Percentiles rank a stretch among this genome's conserved stretches.
Conservation (phyloP, 37 sponge, comb jelly and placozoan genomes). For the Aphrocallistes beatrix region DNA sequence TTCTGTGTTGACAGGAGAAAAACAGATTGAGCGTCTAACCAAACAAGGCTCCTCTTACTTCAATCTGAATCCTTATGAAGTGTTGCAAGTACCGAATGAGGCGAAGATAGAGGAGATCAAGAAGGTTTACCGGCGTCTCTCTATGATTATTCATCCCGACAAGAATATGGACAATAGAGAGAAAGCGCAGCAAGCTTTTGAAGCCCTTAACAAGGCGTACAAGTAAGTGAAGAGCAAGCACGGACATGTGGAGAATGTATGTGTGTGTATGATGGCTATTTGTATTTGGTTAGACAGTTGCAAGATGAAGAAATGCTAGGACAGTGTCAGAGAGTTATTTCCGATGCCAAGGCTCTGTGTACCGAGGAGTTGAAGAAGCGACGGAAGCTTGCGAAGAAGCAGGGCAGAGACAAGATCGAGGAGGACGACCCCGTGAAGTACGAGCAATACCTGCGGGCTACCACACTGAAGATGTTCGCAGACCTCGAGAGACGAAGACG, state of each 20-base stretch:
- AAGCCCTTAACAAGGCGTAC: slow-evolving; percentile 80
- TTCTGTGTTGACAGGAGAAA: slow-evolving; percentile 63
- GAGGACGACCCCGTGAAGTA: slow-evolving; percentile 74
- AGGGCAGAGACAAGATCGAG: slow-evolving; percentile 49
- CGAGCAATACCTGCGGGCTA: slow-evolving; percentile 31
- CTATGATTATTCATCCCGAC: slow-evolving; percentile 95
- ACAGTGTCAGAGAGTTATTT: neutral
- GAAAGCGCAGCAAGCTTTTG: slow-evolving; percentile 81
- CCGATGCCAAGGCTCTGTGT: neutral
- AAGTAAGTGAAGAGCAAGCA: slow-evolving; percentile 42
- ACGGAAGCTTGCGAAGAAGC: slow-evolving; percentile 55
- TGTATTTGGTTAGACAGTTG: neutral
- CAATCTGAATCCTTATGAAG: slow-evolving; percentile 93
- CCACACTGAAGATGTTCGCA: slow-evolving; percentile 74
- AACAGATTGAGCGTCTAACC: slow-evolving; percentile 82
- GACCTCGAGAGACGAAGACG: slow-evolving; percentile 75
- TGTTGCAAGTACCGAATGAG: slow-evolving; percentile 64
- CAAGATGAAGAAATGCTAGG: neutral
- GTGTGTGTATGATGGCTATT: neutral
- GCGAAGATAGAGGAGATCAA: slow-evolving; percentile 49
- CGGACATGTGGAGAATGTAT: slow-evolving; percentile 7
- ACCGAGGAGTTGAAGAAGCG: slow-evolving; percentile 60
- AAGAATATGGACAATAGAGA: slow-evolving; percentile 80
- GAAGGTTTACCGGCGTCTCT: slow-evolving; percentile 75
- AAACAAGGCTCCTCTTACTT: slow-evolving; percentile 82